phyloP scores from a whole-genome alignment of 2,888 invertebrate species.

The Camptogramma bilineatum region DNA sequence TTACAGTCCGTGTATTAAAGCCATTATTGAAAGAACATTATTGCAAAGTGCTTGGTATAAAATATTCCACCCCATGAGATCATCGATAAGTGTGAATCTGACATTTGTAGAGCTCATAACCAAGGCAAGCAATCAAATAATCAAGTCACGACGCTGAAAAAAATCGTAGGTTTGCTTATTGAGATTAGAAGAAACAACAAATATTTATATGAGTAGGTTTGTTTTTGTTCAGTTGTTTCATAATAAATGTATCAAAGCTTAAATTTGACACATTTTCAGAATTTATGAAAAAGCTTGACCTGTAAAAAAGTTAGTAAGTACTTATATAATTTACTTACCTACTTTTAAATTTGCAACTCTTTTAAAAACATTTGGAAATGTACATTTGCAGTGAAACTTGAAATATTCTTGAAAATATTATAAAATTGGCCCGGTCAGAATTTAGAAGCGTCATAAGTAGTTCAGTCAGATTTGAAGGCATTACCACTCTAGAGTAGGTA shows the following conservation, averaged over 20 bases:
- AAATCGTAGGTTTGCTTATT: background rate
- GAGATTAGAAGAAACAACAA: background rate
- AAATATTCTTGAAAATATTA: too few species aligned
- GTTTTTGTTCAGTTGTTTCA: background rate
- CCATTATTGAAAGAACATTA: constrained; percentile 33
- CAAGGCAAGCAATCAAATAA: constrained; percentile 31
- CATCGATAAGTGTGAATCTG: constrained; percentile 59
- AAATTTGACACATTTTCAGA: too few species aligned
- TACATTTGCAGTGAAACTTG: too few species aligned
- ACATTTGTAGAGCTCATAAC: constrained; percentile 54
- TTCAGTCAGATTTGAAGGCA: too few species aligned
- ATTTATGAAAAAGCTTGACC: too few species aligned
- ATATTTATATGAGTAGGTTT: background rate
- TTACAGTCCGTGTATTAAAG: background rate
- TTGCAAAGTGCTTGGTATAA: constrained; percentile 46
- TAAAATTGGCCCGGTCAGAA: too few species aligned
- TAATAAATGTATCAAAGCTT: background rate
- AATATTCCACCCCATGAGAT: constrained; percentile 55
- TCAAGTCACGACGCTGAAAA: constrained; percentile 32
- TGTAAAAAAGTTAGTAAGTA: too few species aligned
- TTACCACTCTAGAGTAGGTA: background rate
- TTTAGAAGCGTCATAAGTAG: too few species aligned
- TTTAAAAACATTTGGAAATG: too few species aligned
- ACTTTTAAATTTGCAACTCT: too few species aligned
- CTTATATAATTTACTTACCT: too few species aligned